phyloP scores from a whole-genome alignment of 2,888 invertebrate genomes.

The Sepiola atlantica region DNA sequence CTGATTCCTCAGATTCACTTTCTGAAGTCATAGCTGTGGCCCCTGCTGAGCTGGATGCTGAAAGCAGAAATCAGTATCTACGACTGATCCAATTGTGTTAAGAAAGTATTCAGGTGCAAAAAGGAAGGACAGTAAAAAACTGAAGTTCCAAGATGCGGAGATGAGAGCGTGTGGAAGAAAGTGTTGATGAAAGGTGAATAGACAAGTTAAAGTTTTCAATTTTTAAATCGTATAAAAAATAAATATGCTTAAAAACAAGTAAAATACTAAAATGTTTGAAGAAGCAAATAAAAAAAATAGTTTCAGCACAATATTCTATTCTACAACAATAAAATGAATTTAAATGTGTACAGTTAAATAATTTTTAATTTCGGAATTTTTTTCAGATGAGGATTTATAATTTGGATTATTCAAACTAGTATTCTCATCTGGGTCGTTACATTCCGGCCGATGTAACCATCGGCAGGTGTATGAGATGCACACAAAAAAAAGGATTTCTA shows the following conservation, averaged over 20 bases:
- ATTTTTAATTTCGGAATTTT: too few relatives aligned
- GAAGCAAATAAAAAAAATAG: not conserved
- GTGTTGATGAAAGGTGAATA: slow-evolving; percentile 8
- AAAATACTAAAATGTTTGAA: not conserved
- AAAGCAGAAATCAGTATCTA: slow-evolving; percentile 48
- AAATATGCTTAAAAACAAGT: not conserved
- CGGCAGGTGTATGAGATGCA: too few relatives aligned
- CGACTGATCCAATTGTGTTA: slow-evolving; percentile 32
- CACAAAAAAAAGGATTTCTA: too few relatives aligned
- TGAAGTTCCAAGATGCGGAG: not conserved
- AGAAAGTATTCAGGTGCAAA: not conserved
- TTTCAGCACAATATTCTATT: not conserved
- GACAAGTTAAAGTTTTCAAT: not conserved
- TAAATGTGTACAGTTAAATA: too few relatives aligned
- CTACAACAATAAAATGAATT: not conserved
- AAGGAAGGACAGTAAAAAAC: slow-evolving; percentile 5
- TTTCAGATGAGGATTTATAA: too few relatives aligned
- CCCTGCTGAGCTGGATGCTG: slow-evolving; percentile 64
- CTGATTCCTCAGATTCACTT: slow-evolving; percentile 85
- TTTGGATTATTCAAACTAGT: too few relatives aligned
- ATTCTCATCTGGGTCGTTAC: too few relatives aligned
- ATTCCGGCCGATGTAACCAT: too few relatives aligned
- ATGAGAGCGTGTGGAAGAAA: not conserved
- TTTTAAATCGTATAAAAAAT: not conserved
- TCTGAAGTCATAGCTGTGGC: slow-evolving; percentile 67